These are phyloP conservation scores for Telmatherina bonti DNA, from an alignment of 2,797 vertebrate species.

Conservation along the genomic window DNA sequence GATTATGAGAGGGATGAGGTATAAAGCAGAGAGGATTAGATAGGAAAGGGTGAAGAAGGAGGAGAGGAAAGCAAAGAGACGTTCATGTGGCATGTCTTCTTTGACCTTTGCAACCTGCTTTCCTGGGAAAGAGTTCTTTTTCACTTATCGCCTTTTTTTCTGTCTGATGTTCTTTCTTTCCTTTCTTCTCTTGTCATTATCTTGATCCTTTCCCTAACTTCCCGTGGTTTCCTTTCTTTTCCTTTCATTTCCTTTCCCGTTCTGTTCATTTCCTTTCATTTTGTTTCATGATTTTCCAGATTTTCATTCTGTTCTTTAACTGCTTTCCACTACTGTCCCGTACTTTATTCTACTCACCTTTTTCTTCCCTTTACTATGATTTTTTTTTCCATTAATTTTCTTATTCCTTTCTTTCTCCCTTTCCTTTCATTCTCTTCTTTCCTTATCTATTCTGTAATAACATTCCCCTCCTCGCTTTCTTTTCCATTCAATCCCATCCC, in stretches of 20 bases:
- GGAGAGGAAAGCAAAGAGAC: constrained; percentile 27
- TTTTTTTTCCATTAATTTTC: background rate
- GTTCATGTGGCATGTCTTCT: constrained; percentile 32
- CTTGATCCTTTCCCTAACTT: background rate
- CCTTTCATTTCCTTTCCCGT: background rate
- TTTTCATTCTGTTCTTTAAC: background rate
- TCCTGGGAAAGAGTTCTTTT: constrained; percentile 10
- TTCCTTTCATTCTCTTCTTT: background rate
- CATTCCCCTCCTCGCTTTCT: background rate
- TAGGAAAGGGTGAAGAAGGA: constrained; percentile 32
- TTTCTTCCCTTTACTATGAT: background rate
- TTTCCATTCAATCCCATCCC: background rate
- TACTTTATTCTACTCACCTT: too few relatives aligned
- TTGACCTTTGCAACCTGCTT: constrained; percentile 60
- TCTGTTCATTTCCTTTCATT: too few relatives aligned
- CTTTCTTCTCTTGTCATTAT: background rate
- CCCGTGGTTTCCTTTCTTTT: background rate
- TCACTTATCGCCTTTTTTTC: constrained; percentile 3
- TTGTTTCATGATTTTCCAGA: background rate
- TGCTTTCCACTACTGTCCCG: background rate
- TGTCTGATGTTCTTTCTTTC: background rate
- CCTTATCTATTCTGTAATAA: too few relatives aligned
- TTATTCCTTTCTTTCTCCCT: too few relatives aligned
- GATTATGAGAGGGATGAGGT: constrained; percentile 41
- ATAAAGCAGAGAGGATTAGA: constrained; percentile 51